Base-by-base conservation (phyloP, 2,888 invertebrate species). In the Dioctria rufipes region DNA sequence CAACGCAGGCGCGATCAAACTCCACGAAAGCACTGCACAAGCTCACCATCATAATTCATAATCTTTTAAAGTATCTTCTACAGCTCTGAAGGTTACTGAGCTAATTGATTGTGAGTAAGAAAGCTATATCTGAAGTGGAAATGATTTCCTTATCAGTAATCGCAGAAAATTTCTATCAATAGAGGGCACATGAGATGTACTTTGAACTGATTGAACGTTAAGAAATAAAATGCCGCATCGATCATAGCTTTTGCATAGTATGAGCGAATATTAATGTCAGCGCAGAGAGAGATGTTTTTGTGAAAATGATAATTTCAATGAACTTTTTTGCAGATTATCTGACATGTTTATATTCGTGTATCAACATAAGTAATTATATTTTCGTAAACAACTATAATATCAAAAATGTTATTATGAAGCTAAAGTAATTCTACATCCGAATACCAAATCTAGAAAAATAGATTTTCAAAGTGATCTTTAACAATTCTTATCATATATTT, bases 81-180 rank as follows among this genome's bases (percentile, higher is more conserved):
- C 39, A 39, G 61, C n/a, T 39, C 4, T 61, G 61, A 61, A 61
- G 61, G 61, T 61, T 37, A 61, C 5, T 2, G 37, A 61, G 61
- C n/a, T 61, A 61, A 39, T 6, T 61, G 61, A 61, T 61, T 4
- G 39, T 61, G 37, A 61, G 37, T 61, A 61, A 37, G 61, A 61
- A 4, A 61, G 61, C 61, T 61, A 61, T 25, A 25, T 61, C 37
- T 61, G 37, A 39, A 61, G 25, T 61, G 37, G 37, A 61, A 61
- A 61, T 39, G 1, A 25, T 61, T 5, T 39, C n/a, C 25, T 61
- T 61, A 61, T 61, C 61, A 37, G 37, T 37, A 39, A 61, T 61
- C 61, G 3, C 61, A 25, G 25, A 25, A 25, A 37, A 5, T 61
- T 39, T 39, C 61, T 4, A 37, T 61, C 25, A 39, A 25, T 39